Evolutionary conservation across 2,797 vertebrate genomes (phyloP), one percentile per base, ranked within the genome.

Genomic region (Darevskia nairensis): DNA sequence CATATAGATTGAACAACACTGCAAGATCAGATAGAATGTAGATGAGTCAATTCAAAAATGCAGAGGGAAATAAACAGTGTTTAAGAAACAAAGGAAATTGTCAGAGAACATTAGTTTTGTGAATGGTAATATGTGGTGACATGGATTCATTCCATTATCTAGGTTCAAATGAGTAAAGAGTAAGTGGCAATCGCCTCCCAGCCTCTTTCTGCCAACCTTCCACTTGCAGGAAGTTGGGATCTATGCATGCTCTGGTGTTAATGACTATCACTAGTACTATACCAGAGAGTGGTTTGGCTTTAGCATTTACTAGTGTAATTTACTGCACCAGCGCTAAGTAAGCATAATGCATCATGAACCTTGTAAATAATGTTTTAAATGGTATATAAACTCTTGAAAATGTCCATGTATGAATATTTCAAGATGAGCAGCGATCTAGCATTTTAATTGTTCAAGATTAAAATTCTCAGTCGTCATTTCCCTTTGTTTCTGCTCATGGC

Each of bases 1-100:
- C 88, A 75, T 74, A 85, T 80, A 89, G 39, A 80, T 75, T 85
- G n/a, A 85, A n/a, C 41, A 85, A 75, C 80, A 85, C 23, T 84
- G 23, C 46, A 80, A 64, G 59, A 64, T 74, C 39, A 75, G 82
- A 6, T 61, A 72, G 25, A 86, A 27, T 61, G 27, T 3, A 61
- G 85, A 80, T 72, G 23, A 35, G 39, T 55, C 25, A 50, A 84
- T 80, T 80, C 41, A 84, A 35, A 46, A 84, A 29, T 46, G 69
- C 39, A 80, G 29, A 29, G 69, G 46, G 74, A 39, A 88, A 88
- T 72, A 69, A 46, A 29, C 32, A 83, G 23, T 32, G 27, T 23
- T 74, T 85, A 66, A 50, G 29, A 80, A 55, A 32, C 35, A 46
- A 85, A 82, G n/a, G 44, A 86, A 86, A 78, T 29, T 17, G 8